A percentile compares a stretch with the other conserved stretches of the same genome.
Evolutionary conservation across 2,888 invertebrate genomes (phyloP).

Genomic region (Erannis defoliaria): DNA sequence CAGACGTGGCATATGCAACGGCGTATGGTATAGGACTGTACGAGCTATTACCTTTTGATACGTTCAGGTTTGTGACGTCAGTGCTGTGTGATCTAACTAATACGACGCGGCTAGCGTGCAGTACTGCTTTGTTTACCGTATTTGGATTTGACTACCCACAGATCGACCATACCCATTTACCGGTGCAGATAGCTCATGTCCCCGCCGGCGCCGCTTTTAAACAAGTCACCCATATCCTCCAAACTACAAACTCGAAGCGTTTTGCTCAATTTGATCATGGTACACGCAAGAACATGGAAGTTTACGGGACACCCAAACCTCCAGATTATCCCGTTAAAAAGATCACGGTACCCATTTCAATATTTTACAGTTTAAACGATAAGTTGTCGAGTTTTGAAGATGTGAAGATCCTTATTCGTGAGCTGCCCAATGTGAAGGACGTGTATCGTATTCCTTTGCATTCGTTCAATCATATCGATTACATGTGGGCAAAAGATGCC

Average conservation of each 20-base stretch:
- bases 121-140: background rate
- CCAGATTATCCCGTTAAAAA: slow-evolving; percentile 43
- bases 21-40: background rate
- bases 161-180: background rate
- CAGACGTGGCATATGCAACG: background rate
- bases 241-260: background rate
- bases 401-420: slow-evolving; percentile 25
- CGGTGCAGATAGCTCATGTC: background rate
- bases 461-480: background rate
- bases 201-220: background rate
- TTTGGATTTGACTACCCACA: background rate
- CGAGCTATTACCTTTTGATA: background rate
- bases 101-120: background rate
- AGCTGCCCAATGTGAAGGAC: slow-evolving; percentile 47
- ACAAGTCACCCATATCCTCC: background rate
- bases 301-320: slow-evolving; percentile 56
- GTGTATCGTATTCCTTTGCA: slow-evolving; percentile 43
- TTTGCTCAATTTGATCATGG: background rate
- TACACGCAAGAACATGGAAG: background rate
- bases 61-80: background rate
- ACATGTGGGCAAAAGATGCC: background rate
- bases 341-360: slow-evolving; percentile 44
- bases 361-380: slow-evolving; percentile 50
- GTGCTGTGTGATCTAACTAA: background rate
- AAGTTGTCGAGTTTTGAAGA: slow-evolving; percentile 41